Conservation (phyloP, 2,888 invertebrate species). For the Drosophila formosana region DNA sequence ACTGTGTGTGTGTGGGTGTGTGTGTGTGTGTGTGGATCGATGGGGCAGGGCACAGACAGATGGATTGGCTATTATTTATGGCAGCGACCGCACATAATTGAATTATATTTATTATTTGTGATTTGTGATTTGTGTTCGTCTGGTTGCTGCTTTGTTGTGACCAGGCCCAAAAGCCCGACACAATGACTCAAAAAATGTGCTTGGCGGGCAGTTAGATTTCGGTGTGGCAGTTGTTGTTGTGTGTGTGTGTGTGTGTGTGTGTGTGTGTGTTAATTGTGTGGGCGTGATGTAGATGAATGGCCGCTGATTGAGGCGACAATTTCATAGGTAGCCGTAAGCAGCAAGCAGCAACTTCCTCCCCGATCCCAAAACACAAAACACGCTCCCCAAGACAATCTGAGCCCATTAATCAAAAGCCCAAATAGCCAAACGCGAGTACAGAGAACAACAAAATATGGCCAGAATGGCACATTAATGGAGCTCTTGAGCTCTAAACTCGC, state of each 20-base stretch:
- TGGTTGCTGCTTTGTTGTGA: constrained; percentile 53
- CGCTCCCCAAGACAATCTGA: constrained; percentile 24
- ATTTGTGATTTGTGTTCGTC: constrained; percentile 21
- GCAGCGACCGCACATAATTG: constrained; percentile 72
- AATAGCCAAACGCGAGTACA: constrained; percentile 36
- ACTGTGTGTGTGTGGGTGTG: constrained; percentile 38
- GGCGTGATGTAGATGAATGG: constrained; percentile 80
- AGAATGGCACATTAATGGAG: constrained; percentile 54
- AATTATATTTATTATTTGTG: constrained; percentile 59
- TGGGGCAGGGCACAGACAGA: neutral
- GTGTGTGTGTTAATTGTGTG: constrained; percentile 72
- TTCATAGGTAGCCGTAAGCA: constrained; percentile 25
- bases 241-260: constrained; percentile 58
- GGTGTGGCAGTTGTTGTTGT: constrained; percentile 14
- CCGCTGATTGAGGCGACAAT: constrained; percentile 64
- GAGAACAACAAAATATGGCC: constrained; percentile 31
- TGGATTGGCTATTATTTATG: constrained; percentile 70
- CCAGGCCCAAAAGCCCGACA: constrained; percentile 30
- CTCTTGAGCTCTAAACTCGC: constrained; percentile 18
- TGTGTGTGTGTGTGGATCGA: constrained; percentile 40
- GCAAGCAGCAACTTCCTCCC: neutral
- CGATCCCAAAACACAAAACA: neutral
- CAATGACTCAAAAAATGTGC: constrained; percentile 7
- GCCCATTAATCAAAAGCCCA: constrained; percentile 59
- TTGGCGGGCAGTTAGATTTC: neutral